Evolutionary conservation across 2,797 vertebrate genomes (phyloP).

Genomic region (Podarcis lilfordi): DNA sequence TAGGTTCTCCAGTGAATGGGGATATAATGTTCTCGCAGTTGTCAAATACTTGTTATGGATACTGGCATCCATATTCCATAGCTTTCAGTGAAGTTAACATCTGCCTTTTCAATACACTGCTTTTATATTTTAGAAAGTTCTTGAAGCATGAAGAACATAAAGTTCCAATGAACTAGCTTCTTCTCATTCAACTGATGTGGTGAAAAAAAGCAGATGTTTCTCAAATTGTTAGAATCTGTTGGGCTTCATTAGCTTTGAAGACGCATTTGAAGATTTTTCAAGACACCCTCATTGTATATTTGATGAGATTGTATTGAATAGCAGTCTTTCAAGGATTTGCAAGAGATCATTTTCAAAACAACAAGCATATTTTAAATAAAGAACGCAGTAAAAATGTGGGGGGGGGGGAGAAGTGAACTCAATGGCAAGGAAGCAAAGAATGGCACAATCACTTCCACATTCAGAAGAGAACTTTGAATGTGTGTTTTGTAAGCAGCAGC

Average conservation of each 20-base stretch:
- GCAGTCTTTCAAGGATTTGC: background rate
- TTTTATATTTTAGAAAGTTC: constrained; percentile 63
- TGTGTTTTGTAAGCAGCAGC: background rate
- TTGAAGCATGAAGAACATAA: constrained; percentile 67
- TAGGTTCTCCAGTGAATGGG: background rate
- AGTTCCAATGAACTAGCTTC: constrained; percentile 59
- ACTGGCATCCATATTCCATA: constrained; percentile 47
- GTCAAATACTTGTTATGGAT: constrained; percentile 18
- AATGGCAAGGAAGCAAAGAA: background rate
- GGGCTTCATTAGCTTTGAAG: background rate
- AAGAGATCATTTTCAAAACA: background rate
- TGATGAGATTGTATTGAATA: background rate
- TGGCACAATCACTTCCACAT: background rate
- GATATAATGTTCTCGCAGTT: background rate
- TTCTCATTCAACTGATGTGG: constrained; percentile 37
- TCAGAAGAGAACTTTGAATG: background rate
- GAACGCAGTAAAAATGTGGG: too few relatives aligned
- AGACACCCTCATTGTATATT: background rate
- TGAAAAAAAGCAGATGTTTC: constrained; percentile 47
- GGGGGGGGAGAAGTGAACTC: too few relatives aligned
- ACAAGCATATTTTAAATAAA: background rate
- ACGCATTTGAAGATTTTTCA: constrained; percentile 18
- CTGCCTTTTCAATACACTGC: constrained; percentile 63
- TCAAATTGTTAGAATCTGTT: background rate
- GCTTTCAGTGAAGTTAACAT: constrained; percentile 58